Evolutionary conservation across 2,113 vertebrate genomes (phyloP), one percentile per base, ranked within the genome.

Genomic region (Nibea coibor): DNA sequence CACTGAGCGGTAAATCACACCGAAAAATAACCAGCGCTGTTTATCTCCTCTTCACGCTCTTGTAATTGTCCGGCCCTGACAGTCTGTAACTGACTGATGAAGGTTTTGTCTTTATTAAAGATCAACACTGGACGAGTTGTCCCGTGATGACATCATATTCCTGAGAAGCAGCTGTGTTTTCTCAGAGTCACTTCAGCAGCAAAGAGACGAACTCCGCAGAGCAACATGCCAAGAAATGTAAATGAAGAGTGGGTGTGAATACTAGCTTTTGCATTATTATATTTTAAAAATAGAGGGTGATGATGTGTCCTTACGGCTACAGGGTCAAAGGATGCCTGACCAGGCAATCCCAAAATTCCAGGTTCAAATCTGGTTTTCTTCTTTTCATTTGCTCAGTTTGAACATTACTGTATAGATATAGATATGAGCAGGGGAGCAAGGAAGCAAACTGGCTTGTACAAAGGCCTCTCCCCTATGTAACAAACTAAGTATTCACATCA

Each of bases 141-240:
- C 89, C 90, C 91, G 85, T 94, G 95, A 95, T 97, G 96, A 97
- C 96, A 96, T 97, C 96, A 94, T 94, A 95, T 94, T 84, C 90
- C 65, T 50, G 59, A 87, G 94, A 93, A 96, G 94, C 96, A 97
- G 96, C 97, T 97, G 97, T 95, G 96, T 92, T 96, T 96, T 95
- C 94, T 96, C 95, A 89, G 83, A 89, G 91, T 96, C 94, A 94
- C 96, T 94, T 96, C 96, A 95, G 96, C 95, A 96, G 96, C 94
- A 88, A 75, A 88, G 94, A 94, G 93, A 80, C 75, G 74, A 93
- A 92, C 92, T 86, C 88, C 87, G 78, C 92, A 93, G 93, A 91
- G 92, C 88, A 89, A 95, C 86, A 88, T 93, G 91, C 93, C 89
- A 95, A 92, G 88, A 94, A 91, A 91, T 88, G 76, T 81, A 85